A percentile compares a stretch with the other conserved stretches of the same genome.
Conservation (phyloP, 2,113 vertebrate species). For the Pterocles gutturalis region DNA sequence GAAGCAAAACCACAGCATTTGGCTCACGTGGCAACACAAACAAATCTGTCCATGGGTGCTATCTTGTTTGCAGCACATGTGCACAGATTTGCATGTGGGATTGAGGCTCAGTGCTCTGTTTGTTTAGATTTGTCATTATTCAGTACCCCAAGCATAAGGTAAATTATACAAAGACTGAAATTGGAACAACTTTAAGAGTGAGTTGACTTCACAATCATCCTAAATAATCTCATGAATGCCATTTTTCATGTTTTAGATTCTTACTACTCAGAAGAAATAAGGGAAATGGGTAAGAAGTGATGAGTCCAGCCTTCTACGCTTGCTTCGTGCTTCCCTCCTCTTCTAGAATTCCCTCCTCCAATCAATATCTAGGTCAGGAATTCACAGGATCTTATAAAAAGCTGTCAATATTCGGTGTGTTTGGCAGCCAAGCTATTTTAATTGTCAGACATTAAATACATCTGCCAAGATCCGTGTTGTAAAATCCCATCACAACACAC, state of each 20-base stretch:
- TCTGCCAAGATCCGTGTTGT: not conserved
- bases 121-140: conserved; percentile 28
- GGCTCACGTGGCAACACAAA: conserved; percentile 49
- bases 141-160: not conserved
- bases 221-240: not conserved
- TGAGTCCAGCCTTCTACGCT: not conserved
- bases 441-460: conserved; percentile 38
- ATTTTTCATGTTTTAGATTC: not conserved
- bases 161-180: not conserved
- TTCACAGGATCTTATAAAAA: conserved; percentile 5
- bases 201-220: not conserved
- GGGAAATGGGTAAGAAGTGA: not conserved
- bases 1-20: conserved; percentile 31
- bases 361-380: conserved; percentile 23
- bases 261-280: not conserved
- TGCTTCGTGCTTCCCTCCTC: not conserved
- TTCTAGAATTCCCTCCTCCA: not conserved
- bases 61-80: conserved; percentile 70
- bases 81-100: conserved; percentile 65
- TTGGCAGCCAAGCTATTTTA: conserved; percentile 26
- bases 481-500: conserved; percentile 28
- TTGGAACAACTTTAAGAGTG: not conserved
- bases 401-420: not conserved
- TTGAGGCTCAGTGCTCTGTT: conserved; percentile 46
- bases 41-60: conserved; percentile 59